These are phyloP conservation scores for Amniataba percoides DNA, from an alignment of 2,797 vertebrate species.

Conservation along the genomic window DNA sequence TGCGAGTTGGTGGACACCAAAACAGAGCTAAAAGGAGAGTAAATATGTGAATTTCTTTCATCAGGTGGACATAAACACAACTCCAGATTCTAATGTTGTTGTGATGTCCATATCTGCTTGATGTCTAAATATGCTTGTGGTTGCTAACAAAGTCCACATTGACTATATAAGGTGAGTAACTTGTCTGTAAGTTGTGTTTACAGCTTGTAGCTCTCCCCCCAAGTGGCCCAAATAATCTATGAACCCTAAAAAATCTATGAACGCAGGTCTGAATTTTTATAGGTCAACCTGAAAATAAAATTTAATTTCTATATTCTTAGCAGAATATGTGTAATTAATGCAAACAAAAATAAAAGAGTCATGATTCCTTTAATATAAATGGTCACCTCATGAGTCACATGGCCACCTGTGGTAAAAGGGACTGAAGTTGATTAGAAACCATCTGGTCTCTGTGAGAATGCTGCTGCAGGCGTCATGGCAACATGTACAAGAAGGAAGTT, in stretches of 20 bases:
- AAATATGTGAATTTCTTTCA: neutral
- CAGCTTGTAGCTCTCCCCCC: neutral
- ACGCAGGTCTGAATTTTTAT: conserved; percentile 3
- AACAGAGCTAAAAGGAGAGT: neutral
- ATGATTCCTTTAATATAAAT: conserved; percentile 13
- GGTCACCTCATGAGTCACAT: conserved; percentile 42
- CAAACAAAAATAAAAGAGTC: conserved; percentile 2
- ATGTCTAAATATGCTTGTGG: neutral
- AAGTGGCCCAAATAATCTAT: neutral
- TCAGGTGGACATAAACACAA: neutral
- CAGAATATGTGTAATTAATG: neutral
- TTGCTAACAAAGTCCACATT: neutral
- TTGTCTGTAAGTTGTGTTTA: conserved; percentile 10
- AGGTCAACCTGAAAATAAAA: neutral
- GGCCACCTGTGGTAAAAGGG: conserved; percentile 40
- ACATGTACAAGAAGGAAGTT: conserved; percentile 68
- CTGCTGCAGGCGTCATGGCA: conserved; percentile 68
- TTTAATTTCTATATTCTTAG: neutral
- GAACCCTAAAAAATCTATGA: neutral
- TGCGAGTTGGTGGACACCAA: neutral
- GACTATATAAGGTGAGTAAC: neutral
- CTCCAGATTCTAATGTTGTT: neutral
- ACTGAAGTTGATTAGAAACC: conserved; percentile 60
- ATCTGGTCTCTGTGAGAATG: conserved; percentile 66
- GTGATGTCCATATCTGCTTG: neutral